Percentiles rank a stretch among this genome's conserved stretches.
These are phyloP conservation scores for Trinorchestia longiramus DNA, from an alignment of 1,140 invertebrate genomes.

Conservation along the genomic window DNA sequence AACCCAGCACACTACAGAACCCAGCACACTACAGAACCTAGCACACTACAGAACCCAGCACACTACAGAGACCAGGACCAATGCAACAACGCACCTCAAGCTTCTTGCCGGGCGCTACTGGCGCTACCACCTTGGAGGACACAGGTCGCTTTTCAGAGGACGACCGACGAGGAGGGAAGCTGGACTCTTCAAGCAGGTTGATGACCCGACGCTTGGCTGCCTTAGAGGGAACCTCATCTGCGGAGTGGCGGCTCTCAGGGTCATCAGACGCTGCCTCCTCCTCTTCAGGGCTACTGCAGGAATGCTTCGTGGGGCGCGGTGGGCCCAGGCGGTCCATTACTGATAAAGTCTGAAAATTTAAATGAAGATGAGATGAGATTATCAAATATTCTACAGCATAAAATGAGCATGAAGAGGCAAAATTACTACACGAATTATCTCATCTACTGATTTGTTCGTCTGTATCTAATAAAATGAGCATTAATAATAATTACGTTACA, in stretches of 20 bases:
- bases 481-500: too few species aligned
- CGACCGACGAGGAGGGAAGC: conserved; percentile 54
- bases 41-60: too few species aligned
- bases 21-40: too few species aligned
- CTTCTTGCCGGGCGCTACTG: conserved; percentile 59
- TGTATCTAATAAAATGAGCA: too few species aligned
- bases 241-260: not conserved
- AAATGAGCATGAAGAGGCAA: not conserved
- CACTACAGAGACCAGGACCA: too few species aligned
- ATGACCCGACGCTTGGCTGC: conserved; percentile 56
- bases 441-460: not conserved
- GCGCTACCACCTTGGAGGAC: conserved; percentile 31
- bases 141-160: not conserved
- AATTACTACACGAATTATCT: not conserved
- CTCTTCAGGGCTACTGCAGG: conserved; percentile 19
- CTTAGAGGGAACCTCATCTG: conserved; percentile 8
- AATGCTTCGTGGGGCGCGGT: not conserved
- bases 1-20: too few species aligned
- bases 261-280: not conserved
- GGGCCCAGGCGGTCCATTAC: conserved; percentile 28
- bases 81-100: conserved; percentile 58
- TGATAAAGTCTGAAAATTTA: not conserved
- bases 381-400: not conserved
- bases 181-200: conserved; percentile 63
- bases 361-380: not conserved